Conservation (phyloP, 2,797 vertebrate species). For the Cichlasoma orientale region DNA sequence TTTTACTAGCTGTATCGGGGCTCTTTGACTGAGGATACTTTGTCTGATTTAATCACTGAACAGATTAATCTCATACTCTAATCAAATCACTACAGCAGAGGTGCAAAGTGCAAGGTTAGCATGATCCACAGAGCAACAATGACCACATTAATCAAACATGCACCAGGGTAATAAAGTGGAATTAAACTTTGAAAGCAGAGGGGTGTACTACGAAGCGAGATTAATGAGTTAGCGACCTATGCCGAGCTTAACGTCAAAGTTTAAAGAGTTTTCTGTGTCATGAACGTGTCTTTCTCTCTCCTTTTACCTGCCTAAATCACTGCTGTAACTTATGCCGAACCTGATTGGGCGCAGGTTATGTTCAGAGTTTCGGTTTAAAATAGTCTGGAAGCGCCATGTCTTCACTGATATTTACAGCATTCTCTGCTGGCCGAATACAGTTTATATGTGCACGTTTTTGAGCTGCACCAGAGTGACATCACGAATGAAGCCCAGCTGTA, state of each 20-base stretch:
- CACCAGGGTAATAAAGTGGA: background rate
- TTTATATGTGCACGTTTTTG: background rate
- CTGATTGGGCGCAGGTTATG: no score
- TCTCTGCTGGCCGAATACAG: background rate
- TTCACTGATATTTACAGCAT: no score
- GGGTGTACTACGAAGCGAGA: background rate
- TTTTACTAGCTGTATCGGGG: background rate
- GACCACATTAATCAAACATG: background rate
- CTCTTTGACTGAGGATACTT: background rate
- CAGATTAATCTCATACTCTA: background rate
- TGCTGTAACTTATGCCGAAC: background rate
- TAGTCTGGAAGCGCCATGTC: no score
- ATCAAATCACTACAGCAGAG: background rate
- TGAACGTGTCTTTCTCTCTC: background rate
- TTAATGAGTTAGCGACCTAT: background rate
- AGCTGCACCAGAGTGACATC: background rate
- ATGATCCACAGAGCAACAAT: background rate
- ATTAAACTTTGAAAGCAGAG: background rate
- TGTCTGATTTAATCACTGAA: background rate
- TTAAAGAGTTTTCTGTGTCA: background rate
- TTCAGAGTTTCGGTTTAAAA: no score
- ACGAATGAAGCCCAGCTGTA: background rate
- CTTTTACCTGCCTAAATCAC: background rate
- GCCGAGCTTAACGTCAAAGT: background rate
- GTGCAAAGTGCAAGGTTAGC: background rate